Evolutionary conservation across 2,888 invertebrate species (phyloP), one percentile per base, ranked within the genome.

Genomic region (Agonopterix heracliana): DNA sequence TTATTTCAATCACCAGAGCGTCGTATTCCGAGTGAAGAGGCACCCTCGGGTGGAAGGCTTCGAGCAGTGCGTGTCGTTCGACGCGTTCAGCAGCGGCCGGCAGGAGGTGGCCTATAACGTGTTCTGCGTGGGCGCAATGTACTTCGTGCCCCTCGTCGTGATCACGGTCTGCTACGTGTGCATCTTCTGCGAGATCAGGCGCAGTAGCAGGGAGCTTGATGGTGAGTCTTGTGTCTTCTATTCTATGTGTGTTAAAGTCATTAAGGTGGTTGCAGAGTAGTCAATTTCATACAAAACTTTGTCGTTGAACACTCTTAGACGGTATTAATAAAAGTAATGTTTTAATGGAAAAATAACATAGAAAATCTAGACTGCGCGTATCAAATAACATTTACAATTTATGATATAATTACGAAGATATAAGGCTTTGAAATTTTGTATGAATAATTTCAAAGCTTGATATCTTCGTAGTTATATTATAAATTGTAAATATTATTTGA

Each of bases 21-120:
- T 93, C 38, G 92, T 95, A 17, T 95, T 94, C 76, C 91, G 93
- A 57, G 92, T 94, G 35, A 88, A 90, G 56, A 75, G 81, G 0
- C 95, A 94, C 68, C 94, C 95, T 0, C 64, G 78, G 0, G 86
- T 90, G 59, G 89, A 89, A 0, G 90, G 91, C 48, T 95, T 93
- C 75, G 89, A 90, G 59, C 95, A 95, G 74, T 95, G 95, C 74
- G 95, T 95, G 0, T 92, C 94, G 0, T 94, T 94, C 76, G 92
- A 91, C 52, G 94, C 92, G 50, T 94, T 95, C 81, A 82, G 90
- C n/a, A 90, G 90, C 0, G 73, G 76, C 0, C 74, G 81, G 0
- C 90, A 93, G 55, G 93, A 94, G 74, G 90, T 91, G 5, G 90
- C 90, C 3, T 95, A 95, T 89, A 94, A 92, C 68, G 79, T 94